phyloP scores from a whole-genome alignment of 2,113 vertebrate species.

The Pimephales promelas region DNA sequence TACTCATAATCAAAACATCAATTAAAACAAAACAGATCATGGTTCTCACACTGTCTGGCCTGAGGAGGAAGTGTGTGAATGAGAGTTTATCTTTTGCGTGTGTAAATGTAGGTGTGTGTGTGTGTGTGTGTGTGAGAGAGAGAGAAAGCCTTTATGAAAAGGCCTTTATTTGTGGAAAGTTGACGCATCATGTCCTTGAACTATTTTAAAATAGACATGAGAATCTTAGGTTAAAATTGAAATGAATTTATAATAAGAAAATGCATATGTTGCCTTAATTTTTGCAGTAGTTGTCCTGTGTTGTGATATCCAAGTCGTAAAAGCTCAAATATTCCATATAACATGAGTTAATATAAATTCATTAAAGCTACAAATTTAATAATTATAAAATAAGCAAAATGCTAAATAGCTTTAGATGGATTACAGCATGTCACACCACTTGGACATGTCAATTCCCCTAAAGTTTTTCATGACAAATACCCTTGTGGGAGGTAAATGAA shows the following conservation, averaged over 20 bases:
- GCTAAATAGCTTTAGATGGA: background rate
- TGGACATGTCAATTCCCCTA: background rate
- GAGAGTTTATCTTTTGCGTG: constrained; percentile 8
- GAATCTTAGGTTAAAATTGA: background rate
- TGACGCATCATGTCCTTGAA: background rate
- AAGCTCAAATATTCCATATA: background rate
- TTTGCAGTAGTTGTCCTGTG: background rate
- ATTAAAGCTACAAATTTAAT: background rate
- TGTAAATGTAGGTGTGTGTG: constrained; percentile 5
- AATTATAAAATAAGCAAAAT: background rate
- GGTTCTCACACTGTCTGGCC: background rate
- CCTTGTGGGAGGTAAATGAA: background rate
- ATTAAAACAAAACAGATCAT: constrained; percentile 8
- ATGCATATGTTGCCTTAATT: background rate
- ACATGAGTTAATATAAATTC: background rate
- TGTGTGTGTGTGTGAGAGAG: background rate
- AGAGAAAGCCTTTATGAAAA: background rate
- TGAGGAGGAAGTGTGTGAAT: background rate
- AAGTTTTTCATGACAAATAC: background rate
- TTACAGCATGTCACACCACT: background rate
- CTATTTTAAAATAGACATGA: background rate
- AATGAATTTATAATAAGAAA: background rate
- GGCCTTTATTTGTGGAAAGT: background rate
- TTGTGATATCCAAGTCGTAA: background rate
- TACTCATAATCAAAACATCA: background rate